These are phyloP conservation scores for Lota lota DNA, from an alignment of 2,113 vertebrate species.

Conservation along the genomic window DNA sequence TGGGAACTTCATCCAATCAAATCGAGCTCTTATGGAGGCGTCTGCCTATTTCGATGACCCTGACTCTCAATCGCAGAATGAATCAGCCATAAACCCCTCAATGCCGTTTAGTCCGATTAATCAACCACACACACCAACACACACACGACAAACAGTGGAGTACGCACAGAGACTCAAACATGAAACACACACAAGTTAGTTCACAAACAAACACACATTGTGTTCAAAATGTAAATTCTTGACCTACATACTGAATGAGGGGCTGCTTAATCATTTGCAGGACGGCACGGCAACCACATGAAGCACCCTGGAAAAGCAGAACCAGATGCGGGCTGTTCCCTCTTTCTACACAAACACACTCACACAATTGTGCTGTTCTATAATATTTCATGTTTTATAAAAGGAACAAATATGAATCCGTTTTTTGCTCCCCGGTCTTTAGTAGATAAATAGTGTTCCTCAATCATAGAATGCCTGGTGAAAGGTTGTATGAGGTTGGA, in stretches of 20 bases:
- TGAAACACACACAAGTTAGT: neutral
- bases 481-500: neutral
- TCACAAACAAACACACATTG: neutral
- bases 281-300: slow-evolving; percentile 42
- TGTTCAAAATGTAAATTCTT: slow-evolving; percentile 18
- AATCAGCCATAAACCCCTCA: neutral
- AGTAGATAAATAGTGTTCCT: slow-evolving; percentile 15
- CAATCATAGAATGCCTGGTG: slow-evolving; percentile 1
- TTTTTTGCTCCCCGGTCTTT: slow-evolving; percentile 31
- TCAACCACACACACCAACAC: slow-evolving; percentile 13
- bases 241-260: slow-evolving; percentile 36
- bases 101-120: slow-evolving; percentile 7
- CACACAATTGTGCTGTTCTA: slow-evolving; percentile 18
- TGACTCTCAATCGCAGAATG: slow-evolving; percentile 2
- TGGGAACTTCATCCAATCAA: too few species aligned
- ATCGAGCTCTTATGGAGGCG: too few species aligned
- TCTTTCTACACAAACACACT: neutral
- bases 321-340: slow-evolving; percentile 41
- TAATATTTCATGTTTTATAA: slow-evolving; percentile 14
- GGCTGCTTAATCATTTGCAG: slow-evolving; percentile 44
- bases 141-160: too few species aligned
- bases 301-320: slow-evolving; percentile 50
- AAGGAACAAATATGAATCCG: slow-evolving; percentile 43
- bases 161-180: neutral
- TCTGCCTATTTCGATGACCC: too few species aligned